Evolutionary conservation across 2,888 invertebrate species (phyloP), one percentile per base, ranked within the genome.

Genomic region (Yponomeuta malinellus): DNA sequence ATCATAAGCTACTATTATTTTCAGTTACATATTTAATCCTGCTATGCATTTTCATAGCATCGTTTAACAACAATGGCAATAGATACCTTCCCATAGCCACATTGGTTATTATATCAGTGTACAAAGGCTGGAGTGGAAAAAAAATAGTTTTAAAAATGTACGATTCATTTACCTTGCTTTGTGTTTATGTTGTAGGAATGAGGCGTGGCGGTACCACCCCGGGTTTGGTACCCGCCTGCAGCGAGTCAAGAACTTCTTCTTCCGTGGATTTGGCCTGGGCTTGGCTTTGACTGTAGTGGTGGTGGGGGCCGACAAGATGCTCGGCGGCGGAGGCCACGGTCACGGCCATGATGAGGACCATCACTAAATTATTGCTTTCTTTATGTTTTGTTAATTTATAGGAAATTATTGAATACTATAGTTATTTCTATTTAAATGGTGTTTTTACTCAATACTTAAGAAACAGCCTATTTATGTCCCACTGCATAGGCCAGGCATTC

Each of bases 171-270:
- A 37, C 10, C n/a, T 8, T n/a, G 10, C n/a, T 37, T 31, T 15
- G 8, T 72, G 72, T 73, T 71, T 43, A 43, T 43, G 43, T 78
- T 86, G 5, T 79, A 95, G 96, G 80, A 98, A 97, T 84, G 96
- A 97, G 87, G 96, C 95, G 0, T 97, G 97, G 97, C 93, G 96
- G 43, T 97, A 94, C 80, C 87, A 95, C 77, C 88, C 88, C 2
- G 94, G 94, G 69, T 95, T 93, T 75, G 94, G 95, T 23, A 94
- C 94, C 0, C 86, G 85, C 31, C 76, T 77, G 64, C 72, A 75
- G 3, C 92, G 94, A 10, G 77, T 92, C 0, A 79, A 81, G 23
- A 78, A 78, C 0, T 81, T 93, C 12, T 85, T 96, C 75, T 93
- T 94, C 75, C 93, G 95, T 70, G 97, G 97, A 0, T 92, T 95